Percentiles rank a stretch among this genome's conserved stretches.
Evolutionary conservation across 2,888 invertebrate genomes (phyloP).

Genomic region (Agonopterix arenella): DNA sequence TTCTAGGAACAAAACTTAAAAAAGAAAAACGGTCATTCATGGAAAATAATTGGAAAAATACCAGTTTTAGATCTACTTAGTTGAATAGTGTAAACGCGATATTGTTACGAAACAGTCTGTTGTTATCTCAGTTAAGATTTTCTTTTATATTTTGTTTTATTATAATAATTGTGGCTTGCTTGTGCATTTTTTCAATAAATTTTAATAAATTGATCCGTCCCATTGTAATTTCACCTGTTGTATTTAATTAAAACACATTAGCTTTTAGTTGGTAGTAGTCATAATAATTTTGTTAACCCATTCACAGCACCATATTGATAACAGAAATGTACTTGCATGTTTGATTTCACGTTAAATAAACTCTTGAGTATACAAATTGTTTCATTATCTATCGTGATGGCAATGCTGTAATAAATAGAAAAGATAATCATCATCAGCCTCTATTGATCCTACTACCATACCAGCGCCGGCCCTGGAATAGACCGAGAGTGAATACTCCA

Average conservation of each 20-base stretch:
- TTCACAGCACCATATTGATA: slow-evolving; percentile 58
- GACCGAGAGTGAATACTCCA: no score
- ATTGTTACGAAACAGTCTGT: slow-evolving; percentile 19
- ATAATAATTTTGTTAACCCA: slow-evolving; percentile 43
- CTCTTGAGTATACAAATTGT: slow-evolving; percentile 30
- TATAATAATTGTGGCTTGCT: slow-evolving; percentile 22
- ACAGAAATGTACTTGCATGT: slow-evolving; percentile 67
- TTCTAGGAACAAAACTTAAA: no score
- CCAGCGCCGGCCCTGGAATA: no score
- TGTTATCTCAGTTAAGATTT: slow-evolving; percentile 19
- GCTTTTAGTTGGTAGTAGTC: slow-evolving; percentile 33
- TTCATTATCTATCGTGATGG: no score
- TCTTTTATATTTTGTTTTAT: slow-evolving; percentile 17
- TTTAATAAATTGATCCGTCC: slow-evolving; percentile 44
- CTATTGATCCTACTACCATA: no score
- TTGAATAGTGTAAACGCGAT: neutral
- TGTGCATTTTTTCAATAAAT: slow-evolving; percentile 28
- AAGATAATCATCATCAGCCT: no score
- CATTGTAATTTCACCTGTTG: slow-evolving; percentile 27
- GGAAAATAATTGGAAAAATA: no score
- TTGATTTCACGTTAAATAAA: slow-evolving; percentile 68
- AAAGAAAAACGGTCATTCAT: no score
- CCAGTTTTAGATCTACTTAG: no score
- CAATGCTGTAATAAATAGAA: no score
- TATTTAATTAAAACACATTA: slow-evolving; percentile 20